Conservation (phyloP, 2,888 invertebrate genomes). For the Cancer borealis region DNA sequence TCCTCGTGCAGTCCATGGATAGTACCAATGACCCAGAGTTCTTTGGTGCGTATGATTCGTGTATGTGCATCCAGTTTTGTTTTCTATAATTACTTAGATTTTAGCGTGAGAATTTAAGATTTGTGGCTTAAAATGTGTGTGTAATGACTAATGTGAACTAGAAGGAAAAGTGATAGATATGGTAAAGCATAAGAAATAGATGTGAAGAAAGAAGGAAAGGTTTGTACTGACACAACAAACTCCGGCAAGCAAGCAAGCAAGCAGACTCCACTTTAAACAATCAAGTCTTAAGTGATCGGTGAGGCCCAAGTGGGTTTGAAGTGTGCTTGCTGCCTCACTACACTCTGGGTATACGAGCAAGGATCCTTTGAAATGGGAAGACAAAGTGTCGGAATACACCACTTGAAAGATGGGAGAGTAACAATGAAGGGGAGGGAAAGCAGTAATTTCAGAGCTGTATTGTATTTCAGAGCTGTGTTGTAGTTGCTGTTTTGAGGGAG, state of each 20-base stretch:
- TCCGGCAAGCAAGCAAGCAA: background rate
- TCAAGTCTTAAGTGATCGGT: conserved; percentile 7
- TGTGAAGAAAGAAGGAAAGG: background rate
- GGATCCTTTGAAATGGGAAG: background rate
- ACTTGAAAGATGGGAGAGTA: background rate
- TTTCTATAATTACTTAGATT: conserved; percentile 34
- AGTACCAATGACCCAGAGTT: conserved; percentile 86
- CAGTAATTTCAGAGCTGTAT: background rate
- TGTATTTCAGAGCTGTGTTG: background rate
- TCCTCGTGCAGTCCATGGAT: conserved; percentile 93
- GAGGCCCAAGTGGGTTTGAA: background rate
- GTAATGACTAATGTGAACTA: background rate
- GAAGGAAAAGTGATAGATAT: background rate
- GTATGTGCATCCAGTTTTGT: conserved; percentile 73
- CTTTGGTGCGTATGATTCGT: conserved; percentile 82
- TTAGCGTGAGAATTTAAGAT: background rate
- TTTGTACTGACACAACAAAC: background rate
- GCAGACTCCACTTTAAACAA: background rate
- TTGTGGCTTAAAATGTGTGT: background rate
- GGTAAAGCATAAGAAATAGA: background rate
- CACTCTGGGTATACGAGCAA: background rate
- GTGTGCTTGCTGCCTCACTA: background rate
- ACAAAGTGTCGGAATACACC: background rate
- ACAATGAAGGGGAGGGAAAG: background rate
- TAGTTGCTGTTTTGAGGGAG: background rate